Conservation (phyloP, 2,113 vertebrate species). For the Melanocharis versteri region DNA sequence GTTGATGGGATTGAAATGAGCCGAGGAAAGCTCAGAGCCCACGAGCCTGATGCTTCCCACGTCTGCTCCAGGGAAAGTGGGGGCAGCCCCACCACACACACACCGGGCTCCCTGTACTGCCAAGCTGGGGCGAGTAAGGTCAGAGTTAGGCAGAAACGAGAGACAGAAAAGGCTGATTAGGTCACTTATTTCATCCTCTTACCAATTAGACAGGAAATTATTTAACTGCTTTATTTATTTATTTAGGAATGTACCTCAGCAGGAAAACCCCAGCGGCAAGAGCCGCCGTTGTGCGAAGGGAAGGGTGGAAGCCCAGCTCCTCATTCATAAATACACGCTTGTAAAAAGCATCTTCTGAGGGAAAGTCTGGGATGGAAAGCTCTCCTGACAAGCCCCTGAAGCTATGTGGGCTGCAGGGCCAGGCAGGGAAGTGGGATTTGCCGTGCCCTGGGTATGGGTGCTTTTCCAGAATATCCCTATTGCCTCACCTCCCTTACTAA, state of each 20-base stretch:
- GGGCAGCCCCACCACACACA: not conserved
- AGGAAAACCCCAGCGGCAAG: conserved; percentile 7
- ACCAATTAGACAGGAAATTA: conserved; percentile 58
- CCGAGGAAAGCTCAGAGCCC: not conserved
- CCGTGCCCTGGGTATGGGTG: not conserved
- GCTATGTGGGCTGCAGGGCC: not conserved
- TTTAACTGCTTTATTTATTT: conserved; percentile 66
- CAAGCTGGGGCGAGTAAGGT: not conserved
- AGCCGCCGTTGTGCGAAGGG: not conserved
- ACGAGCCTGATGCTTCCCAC: not conserved
- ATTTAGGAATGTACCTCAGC: conserved; percentile 52
- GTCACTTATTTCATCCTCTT: conserved; percentile 45
- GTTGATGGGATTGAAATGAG: not conserved
- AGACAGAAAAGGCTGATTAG: conserved; percentile 40
- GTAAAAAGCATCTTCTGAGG: not conserved
- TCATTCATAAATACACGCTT: not conserved
- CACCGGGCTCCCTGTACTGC: not conserved
- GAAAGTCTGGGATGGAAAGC: not conserved
- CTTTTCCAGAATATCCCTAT: not conserved
- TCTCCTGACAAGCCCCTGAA: not conserved
- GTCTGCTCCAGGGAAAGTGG: not conserved
- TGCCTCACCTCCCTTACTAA: not conserved
- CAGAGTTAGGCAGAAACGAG: not conserved
- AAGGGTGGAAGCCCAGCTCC: not conserved
- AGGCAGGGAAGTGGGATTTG: not conserved